Conservation (phyloP, 92 coral and sea anemone genomes). For the Ricordea florida region DNA sequence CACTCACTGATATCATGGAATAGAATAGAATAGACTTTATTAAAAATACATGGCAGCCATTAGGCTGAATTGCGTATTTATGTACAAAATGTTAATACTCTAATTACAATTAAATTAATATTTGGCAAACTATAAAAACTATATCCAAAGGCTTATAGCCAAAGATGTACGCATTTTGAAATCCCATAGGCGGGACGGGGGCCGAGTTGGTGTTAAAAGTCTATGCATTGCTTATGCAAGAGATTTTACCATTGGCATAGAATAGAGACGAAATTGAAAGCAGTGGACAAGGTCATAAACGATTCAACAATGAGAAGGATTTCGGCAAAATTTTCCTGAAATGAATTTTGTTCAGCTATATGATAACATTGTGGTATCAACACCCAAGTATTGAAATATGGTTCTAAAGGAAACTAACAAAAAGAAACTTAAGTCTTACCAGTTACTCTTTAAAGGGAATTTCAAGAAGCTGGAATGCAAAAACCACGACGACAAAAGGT, state of each 20-base stretch:
- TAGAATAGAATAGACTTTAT: no score
- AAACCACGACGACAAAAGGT: background rate
- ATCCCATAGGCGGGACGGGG: constrained; percentile 20
- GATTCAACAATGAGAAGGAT: background rate
- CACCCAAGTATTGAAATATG: background rate
- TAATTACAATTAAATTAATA: no score
- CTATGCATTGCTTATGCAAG: constrained; percentile 13
- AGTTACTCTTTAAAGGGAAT: constrained; percentile 12
- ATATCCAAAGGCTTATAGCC: constrained; percentile 8
- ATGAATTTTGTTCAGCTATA: no score
- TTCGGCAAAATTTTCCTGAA: constrained; percentile 18
- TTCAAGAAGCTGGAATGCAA: constrained; percentile 11
- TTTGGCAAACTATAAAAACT: no score
- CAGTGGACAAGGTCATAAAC: background rate
- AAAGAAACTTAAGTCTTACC: no score
- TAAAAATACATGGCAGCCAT: no score
- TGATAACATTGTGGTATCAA: constrained; percentile 26
- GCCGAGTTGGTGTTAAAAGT: constrained; percentile 35
- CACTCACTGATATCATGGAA: constrained; percentile 26
- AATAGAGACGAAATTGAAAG: constrained; percentile 3
- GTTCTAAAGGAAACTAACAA: constrained; percentile 15
- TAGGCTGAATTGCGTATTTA: no score
- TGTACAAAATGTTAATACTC: no score
- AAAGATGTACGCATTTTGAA: constrained; percentile 21
- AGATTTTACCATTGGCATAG: constrained; percentile 9